Base-by-base conservation (phyloP, 2,113 vertebrate genomes). In the Puntigrus tetrazona region DNA sequence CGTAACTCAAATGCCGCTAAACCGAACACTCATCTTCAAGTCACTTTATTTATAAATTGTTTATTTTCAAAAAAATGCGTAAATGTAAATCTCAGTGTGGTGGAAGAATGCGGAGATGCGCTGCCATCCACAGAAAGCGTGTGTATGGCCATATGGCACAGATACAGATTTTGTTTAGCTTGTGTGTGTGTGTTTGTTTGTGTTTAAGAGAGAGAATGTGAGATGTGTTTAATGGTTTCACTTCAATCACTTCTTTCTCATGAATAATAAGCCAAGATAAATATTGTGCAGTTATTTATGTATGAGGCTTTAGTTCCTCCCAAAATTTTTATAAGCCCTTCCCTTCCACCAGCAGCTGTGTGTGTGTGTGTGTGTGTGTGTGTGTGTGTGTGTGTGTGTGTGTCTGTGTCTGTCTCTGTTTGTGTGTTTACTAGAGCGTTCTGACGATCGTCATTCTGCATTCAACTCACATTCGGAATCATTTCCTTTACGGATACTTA, bases 111-210 rank as follows among this genome's bases (percentile, higher is more conserved):
- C 38, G 65, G 8, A 69, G 20, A 38, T 69, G 20, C 38, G 34
- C 9, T n/a, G 7, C 65, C 10, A 9, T 57, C 7, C 52, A n/a
- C 52, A 57, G 22, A 57, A 22, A n/a, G 52, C 7, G 1, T 36
- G 65, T 69, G 65, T 69, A 38, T 22, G 9, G 8, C 8, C 31
- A 69, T 69, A 38, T n/a, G 34, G 18, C 65, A 69, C 34, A 38
- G 8, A 69, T 36, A 10, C 31, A 22, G 63, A 83, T 86, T 61
- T 70, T n/a, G 20, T 45, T 18, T 45, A 69, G 18, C 11, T 36
- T 69, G 65, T 86, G 31, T 72, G 31, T 72, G 72, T 83, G 72
- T 57, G 79, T 72, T 52, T 78, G 77, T 80, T 25, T 85, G 84
- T 73, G 45, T 18, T n/a, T 36, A 27, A 57, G 59, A 77, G 72